phyloP scores from a whole-genome alignment of 2,888 invertebrate species.

The Eupithecia vulgata region DNA sequence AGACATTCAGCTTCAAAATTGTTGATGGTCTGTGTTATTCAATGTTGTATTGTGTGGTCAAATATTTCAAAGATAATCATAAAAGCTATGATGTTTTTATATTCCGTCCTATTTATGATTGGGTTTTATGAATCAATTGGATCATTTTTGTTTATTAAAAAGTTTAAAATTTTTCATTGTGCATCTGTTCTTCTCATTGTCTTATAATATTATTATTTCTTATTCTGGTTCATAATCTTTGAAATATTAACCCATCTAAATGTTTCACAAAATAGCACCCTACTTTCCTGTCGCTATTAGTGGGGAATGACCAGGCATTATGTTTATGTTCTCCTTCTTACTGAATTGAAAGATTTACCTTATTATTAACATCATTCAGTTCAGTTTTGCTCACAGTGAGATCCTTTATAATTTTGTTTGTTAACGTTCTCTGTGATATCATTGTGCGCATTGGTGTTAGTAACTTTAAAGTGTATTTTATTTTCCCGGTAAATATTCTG shows the following conservation, averaged over 20 bases:
- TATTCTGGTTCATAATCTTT: slow-evolving; percentile 20
- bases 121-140: not conserved
- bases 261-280: slow-evolving; percentile 77
- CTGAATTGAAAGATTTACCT: slow-evolving; percentile 50
- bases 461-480: slow-evolving; percentile 46
- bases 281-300: slow-evolving; percentile 80
- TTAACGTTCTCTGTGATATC: slow-evolving; percentile 38
- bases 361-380: slow-evolving; percentile 40
- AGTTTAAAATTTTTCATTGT: not conserved
- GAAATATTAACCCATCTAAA: slow-evolving; percentile 63
- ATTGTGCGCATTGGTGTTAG: slow-evolving; percentile 38
- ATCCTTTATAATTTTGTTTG: slow-evolving; percentile 6
- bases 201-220: not conserved
- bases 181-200: not conserved
- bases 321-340: slow-evolving; percentile 52
- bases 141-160: not conserved
- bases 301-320: slow-evolving; percentile 68
- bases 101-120: not conserved
- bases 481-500: slow-evolving; percentile 62
- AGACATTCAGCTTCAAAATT: slow-evolving; percentile 52
- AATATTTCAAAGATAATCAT: slow-evolving; percentile 54
- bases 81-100: not conserved
- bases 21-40: slow-evolving; percentile 61
- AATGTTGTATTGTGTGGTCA: slow-evolving; percentile 69
- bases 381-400: slow-evolving; percentile 50